Evolutionary conservation across 2,888 invertebrate genomes (phyloP).

Genomic region (Melanostoma scalare): DNA sequence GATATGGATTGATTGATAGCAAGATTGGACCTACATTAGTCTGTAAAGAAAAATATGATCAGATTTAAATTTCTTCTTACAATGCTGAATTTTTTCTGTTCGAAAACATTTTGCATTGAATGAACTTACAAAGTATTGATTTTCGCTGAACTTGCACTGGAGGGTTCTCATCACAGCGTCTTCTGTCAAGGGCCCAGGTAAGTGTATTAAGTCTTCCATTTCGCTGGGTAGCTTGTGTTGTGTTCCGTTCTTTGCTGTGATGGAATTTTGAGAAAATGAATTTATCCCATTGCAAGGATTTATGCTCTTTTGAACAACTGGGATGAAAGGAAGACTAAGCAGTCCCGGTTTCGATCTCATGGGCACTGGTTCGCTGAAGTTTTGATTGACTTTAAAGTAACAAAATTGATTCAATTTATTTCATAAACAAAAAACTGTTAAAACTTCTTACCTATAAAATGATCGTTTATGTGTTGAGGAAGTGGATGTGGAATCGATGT

Average conservation of each 20-base stretch:
- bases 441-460: slow-evolving; percentile 71
- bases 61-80: too few species aligned
- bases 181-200: slow-evolving; percentile 95
- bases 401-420: slow-evolving; percentile 54
- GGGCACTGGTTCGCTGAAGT: slow-evolving; percentile 74
- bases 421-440: background rate
- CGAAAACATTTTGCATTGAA: background rate
- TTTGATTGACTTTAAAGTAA: slow-evolving; percentile 44
- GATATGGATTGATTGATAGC: slow-evolving; percentile 94
- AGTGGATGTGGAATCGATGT: slow-evolving; percentile 82
- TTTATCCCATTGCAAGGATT: slow-evolving; percentile 80
- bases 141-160: slow-evolving; percentile 93
- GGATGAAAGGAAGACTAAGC: slow-evolving; percentile 76
- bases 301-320: slow-evolving; percentile 76
- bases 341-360: slow-evolving; percentile 74
- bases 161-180: slow-evolving; percentile 96
- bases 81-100: slow-evolving; percentile 6
- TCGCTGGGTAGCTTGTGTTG: slow-evolving; percentile 80
- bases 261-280: slow-evolving; percentile 75
- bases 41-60: slow-evolving; percentile 83
- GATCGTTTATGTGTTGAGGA: slow-evolving; percentile 80
- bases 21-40: slow-evolving; percentile 96
- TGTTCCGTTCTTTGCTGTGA: slow-evolving; percentile 37
- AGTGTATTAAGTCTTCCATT: slow-evolving; percentile 95
- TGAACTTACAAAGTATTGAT: slow-evolving; percentile 92